These are phyloP conservation scores for Sebastes hubbsi DNA, from an alignment of 2,797 vertebrate genomes.

Conservation along the genomic window DNA sequence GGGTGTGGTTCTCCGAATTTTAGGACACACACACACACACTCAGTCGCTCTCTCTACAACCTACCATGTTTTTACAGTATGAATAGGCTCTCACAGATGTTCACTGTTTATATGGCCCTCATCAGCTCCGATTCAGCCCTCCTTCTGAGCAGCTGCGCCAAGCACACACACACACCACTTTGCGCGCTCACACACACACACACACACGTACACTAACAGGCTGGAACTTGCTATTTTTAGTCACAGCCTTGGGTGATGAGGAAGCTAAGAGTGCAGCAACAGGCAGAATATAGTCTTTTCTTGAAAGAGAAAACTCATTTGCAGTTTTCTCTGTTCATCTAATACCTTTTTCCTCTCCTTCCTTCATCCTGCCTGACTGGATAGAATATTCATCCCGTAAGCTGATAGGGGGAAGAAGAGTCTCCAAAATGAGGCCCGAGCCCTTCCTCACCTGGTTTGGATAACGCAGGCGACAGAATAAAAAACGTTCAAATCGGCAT, in stretches of 20 bases:
- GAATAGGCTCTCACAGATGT: slow-evolving; percentile 74
- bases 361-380: neutral
- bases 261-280: slow-evolving; percentile 61
- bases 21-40: slow-evolving; percentile 9
- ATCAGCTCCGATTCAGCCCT: slow-evolving; percentile 64
- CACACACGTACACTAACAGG: slow-evolving; percentile 36
- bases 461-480: neutral
- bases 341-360: slow-evolving; percentile 5
- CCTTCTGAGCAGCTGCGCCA: slow-evolving; percentile 49
- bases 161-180: slow-evolving; percentile 38
- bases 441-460: slow-evolving; percentile 38
- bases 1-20: slow-evolving; percentile 56
- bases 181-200: slow-evolving; percentile 16
- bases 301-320: neutral
- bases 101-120: slow-evolving; percentile 65
- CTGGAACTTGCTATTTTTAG: slow-evolving; percentile 74
- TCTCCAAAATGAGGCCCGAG: slow-evolving; percentile 18
- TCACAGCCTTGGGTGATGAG: slow-evolving; percentile 43
- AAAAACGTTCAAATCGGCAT: slow-evolving; percentile 15
- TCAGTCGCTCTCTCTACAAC: slow-evolving; percentile 1
- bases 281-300: slow-evolving; percentile 47
- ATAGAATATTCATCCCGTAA: slow-evolving; percentile 25
- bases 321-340: slow-evolving; percentile 8
- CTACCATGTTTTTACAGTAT: slow-evolving; percentile 66
- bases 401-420: neutral